These are phyloP conservation scores for Lateolabrax maculatus DNA, from an alignment of 2,797 vertebrate species.

Conservation along the genomic window DNA sequence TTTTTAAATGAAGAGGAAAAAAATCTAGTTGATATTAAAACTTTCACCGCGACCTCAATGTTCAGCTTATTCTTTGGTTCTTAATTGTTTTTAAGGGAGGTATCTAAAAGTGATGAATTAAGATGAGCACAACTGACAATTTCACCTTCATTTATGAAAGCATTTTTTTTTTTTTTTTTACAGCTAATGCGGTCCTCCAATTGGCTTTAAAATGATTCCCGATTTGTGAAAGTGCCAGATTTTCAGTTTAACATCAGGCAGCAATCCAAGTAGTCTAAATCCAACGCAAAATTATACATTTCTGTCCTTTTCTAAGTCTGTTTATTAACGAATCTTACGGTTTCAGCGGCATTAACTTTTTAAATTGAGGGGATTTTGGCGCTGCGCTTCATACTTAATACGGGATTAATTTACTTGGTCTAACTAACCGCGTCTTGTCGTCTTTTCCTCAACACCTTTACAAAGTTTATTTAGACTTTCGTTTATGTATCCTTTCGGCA, in stretches of 20 bases:
- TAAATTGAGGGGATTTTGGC: neutral
- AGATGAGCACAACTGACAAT: neutral
- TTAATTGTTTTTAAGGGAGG: neutral
- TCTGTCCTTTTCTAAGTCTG: neutral
- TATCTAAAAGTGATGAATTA: neutral
- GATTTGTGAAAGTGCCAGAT: constrained; percentile 13
- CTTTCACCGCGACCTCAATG: neutral
- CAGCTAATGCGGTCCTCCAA: neutral
- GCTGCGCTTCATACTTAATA: neutral
- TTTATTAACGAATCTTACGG: neutral
- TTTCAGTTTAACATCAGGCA: constrained; percentile 11
- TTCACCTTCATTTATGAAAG: neutral
- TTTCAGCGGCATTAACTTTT: neutral
- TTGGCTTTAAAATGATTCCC: constrained; percentile 11
- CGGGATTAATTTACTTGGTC: neutral
- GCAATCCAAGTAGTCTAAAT: constrained; percentile 6
- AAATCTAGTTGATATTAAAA: neutral
- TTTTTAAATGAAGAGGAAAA: neutral
- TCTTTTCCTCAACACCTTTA: neutral
- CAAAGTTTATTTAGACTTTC: neutral
- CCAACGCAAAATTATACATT: neutral
- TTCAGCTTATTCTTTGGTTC: neutral
- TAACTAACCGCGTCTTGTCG: neutral
- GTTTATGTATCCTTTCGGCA: neutral
- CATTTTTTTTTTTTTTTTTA: neutral